These are phyloP conservation scores for Cyprinodon tularosa DNA, from an alignment of 2,113 vertebrate species.

Conservation along the genomic window DNA sequence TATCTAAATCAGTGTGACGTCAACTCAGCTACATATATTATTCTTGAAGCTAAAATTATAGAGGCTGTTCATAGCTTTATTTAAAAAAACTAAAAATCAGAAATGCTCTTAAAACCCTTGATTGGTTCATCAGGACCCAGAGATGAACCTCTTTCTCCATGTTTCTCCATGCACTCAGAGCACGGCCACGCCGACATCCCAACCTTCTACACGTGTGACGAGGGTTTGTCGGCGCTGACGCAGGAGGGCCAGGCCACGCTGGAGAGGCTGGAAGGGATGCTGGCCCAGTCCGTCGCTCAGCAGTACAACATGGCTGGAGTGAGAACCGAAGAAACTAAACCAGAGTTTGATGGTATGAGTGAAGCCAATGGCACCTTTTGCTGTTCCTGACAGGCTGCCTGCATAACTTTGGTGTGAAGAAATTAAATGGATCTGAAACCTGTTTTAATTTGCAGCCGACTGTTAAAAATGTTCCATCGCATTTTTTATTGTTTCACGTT, in stretches of 20 bases:
- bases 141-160: background rate
- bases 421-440: too few species aligned
- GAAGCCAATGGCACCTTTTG: too few species aligned
- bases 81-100: background rate
- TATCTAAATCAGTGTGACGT: background rate
- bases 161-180: conserved; percentile 71
- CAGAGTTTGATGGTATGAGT: conserved; percentile 87
- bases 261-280: conserved; percentile 93
- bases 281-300: conserved; percentile 88
- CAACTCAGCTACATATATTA: background rate
- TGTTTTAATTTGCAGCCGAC: too few species aligned
- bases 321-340: conserved; percentile 84
- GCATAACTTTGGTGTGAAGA: too few species aligned
- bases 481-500: too few species aligned
- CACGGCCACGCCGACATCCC: conserved; percentile 87
- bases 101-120: background rate
- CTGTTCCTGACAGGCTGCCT: too few species aligned
- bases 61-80: background rate
- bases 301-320: conserved; percentile 97
- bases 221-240: conserved; percentile 91
- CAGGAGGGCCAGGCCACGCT: conserved; percentile 92
- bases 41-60: background rate
- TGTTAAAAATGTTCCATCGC: too few species aligned
- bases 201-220: conserved; percentile 94
- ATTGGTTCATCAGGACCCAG: too few species aligned